Conservation (phyloP, 2,888 invertebrate genomes). For the Drosophila putrida region DNA sequence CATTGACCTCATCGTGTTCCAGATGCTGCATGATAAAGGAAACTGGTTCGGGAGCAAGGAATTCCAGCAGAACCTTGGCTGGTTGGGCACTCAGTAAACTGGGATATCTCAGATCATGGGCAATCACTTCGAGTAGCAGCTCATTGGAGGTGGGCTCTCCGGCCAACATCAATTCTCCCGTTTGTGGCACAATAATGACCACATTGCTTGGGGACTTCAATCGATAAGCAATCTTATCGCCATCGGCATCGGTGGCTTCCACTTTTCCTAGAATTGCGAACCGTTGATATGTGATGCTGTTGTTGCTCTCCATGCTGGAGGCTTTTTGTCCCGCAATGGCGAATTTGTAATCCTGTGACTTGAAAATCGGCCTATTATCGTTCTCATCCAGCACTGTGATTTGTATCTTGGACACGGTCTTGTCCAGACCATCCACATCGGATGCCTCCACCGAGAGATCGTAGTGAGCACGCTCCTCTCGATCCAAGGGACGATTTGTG, state of each 20-base stretch:
- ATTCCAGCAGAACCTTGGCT: constrained; percentile 92
- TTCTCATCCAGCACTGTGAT: constrained; percentile 94
- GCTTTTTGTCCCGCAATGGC: constrained; percentile 88
- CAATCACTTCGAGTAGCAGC: constrained; percentile 91
- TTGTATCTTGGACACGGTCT: constrained; percentile 91
- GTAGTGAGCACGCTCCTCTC: constrained; percentile 91
- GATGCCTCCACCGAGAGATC: constrained; percentile 92
- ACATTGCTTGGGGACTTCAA: constrained; percentile 92
- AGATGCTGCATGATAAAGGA: constrained; percentile 88
- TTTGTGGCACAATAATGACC: constrained; percentile 96
- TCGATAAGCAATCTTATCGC: constrained; percentile 95
- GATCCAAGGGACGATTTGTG: constrained; percentile 91
- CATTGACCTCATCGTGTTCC: constrained; percentile 85
- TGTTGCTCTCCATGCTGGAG: constrained; percentile 87
- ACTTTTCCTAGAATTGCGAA: constrained; percentile 94
- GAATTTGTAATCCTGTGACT: constrained; percentile 92
- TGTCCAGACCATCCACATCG: constrained; percentile 92
- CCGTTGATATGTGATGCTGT: constrained; percentile 89
- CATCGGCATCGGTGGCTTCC: constrained; percentile 94
- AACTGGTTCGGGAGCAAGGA: constrained; percentile 87
- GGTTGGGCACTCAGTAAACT: constrained; percentile 90
- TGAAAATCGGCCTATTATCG: constrained; percentile 95
- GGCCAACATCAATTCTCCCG: constrained; percentile 94
- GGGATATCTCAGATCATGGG: constrained; percentile 93
- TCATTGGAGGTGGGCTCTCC: constrained; percentile 89